Evolutionary conservation across 2,113 vertebrate genomes (phyloP), one percentile per base, ranked within the genome.

Genomic region (Mastomys natalensis): DNA sequence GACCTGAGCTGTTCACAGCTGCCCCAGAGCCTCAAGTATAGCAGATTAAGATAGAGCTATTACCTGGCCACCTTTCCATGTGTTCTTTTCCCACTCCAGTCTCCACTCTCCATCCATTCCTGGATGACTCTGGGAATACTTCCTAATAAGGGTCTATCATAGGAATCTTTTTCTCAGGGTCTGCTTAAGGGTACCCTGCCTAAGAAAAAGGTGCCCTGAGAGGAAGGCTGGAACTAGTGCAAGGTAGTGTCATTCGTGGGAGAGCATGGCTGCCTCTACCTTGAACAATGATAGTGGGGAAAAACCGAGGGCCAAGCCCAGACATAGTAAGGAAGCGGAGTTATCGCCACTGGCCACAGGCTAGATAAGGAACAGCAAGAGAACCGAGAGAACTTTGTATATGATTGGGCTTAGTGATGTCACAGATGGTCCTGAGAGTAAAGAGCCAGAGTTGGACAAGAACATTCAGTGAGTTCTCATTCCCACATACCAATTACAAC

Each of bases 341-440:
- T 77, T 21, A 34, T 31, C 40, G 34, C 53, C 17, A 45, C 34
- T 80, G 45, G 43, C 34, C 73, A 48, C n/a, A 2, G 0, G n/a
- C 29, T 3, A 5, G 70, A 51, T 11, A 12, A 0, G 13, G 26
- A n/a, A 55, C 17, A 34, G 2, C 6, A 9, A 80, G 45, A 34
- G 53, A 5, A 0, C 31, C 4, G 12, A 80, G 45, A 34, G 53
- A 6, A 0, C 31, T 5, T 10, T 11, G 21, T 29, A 0, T 76
- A 29, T 76, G 16, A 17, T 24, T 45, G 6, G 2, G n/a, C 11
- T 0, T 1, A n/a, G 68, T 37, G 51, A 89, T 4, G 2, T 45
- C n/a, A 19, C 2, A 0, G 34, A 26, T 0, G 21, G 24, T 24
- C 90, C 13, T 45, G 72, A 24, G 64, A 70, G 53, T 16, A 58